Conservation (phyloP, 2,888 invertebrate genomes). For the Ceratothoa steindachneri region DNA sequence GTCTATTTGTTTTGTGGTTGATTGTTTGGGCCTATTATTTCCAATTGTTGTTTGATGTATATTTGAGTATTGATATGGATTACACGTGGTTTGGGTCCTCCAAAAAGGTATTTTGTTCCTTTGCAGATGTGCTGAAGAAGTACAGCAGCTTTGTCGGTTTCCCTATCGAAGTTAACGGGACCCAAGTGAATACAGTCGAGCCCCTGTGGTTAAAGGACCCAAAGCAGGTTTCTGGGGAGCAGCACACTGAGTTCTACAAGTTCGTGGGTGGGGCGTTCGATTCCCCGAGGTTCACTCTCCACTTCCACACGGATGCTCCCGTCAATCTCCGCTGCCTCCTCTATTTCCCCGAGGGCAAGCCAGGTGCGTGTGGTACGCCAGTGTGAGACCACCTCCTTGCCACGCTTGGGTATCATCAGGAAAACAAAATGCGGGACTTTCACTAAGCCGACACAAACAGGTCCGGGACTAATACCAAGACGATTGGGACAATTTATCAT, state of each 20-base stretch:
- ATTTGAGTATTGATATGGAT: too few species aligned
- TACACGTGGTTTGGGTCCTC: too few species aligned
- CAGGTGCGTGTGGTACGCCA: constrained; percentile 58
- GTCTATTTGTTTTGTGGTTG: too few species aligned
- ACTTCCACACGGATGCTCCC: constrained; percentile 90
- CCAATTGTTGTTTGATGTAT: too few species aligned
- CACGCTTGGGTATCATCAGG: too few species aligned
- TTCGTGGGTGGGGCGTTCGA: constrained; percentile 81
- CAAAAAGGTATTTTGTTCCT: neutral
- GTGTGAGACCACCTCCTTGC: neutral
- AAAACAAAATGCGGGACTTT: too few species aligned
- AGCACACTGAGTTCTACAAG: constrained; percentile 89
- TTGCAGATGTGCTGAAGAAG: constrained; percentile 78
- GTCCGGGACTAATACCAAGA: too few species aligned
- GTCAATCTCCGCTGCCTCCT: constrained; percentile 82
- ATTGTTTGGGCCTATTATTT: too few species aligned
- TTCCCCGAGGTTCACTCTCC: constrained; percentile 79
- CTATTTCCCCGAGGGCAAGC: constrained; percentile 90
- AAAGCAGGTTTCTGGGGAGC: constrained; percentile 61
- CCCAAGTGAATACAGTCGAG: constrained; percentile 80
- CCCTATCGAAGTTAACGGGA: constrained; percentile 85
- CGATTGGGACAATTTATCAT: too few species aligned
- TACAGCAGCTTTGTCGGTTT: constrained; percentile 97
- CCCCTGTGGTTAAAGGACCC: constrained; percentile 91
- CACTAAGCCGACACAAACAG: too few species aligned